phyloP scores from a whole-genome alignment of 23 tunicate species.

The Ascidia mentula region DNA sequence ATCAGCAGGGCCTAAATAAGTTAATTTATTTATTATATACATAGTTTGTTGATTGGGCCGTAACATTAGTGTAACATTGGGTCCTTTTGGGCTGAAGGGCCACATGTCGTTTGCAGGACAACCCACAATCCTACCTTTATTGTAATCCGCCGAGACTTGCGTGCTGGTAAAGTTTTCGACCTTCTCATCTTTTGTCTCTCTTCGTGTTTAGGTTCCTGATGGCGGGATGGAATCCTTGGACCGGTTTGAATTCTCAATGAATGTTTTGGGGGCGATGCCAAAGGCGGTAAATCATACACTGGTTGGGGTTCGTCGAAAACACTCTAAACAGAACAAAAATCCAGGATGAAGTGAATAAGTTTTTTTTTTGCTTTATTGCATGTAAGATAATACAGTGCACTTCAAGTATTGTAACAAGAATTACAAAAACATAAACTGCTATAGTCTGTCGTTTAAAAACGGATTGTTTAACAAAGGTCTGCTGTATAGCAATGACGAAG shows the following conservation, averaged over 20 bases:
- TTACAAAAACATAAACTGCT: neutral
- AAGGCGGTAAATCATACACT: neutral
- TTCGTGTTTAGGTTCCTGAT: neutral
- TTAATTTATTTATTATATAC: too few species aligned
- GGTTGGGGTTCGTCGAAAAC: neutral
- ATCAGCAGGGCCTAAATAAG: slow-evolving; percentile 28
- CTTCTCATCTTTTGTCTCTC: neutral
- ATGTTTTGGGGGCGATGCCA: neutral
- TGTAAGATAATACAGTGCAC: too few species aligned
- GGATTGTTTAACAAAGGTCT: neutral
- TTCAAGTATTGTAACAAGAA: too few species aligned
- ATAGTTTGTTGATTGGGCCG: too few species aligned
- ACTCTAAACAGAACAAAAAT: neutral
- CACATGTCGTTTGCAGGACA: too few species aligned
- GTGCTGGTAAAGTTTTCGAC: slow-evolving; percentile 17
- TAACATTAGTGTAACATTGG: too few species aligned
- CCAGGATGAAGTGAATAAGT: too few species aligned
- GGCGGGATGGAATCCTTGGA: neutral
- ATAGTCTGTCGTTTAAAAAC: neutral
- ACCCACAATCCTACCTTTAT: slow-evolving; percentile 25
- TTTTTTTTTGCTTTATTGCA: too few species aligned
- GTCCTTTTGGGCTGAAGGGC: too few species aligned
- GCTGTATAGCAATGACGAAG: too few species aligned
- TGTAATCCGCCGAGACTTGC: slow-evolving; percentile 19
- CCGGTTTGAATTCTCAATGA: neutral